phyloP scores from a whole-genome alignment of 2,797 vertebrate genomes.

The Pangasius krempfi region DNA sequence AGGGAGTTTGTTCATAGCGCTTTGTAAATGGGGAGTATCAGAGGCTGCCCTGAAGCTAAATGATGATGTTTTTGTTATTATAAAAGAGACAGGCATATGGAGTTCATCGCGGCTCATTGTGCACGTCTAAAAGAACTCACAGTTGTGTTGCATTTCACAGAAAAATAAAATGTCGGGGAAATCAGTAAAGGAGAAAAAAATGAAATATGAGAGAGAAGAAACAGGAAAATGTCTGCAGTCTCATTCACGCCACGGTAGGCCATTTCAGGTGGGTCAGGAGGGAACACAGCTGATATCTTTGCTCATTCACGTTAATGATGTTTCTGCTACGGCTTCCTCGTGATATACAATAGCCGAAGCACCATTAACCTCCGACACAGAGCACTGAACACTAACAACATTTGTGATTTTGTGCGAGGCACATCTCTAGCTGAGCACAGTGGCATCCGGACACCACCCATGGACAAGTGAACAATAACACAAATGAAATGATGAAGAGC shows the following conservation, averaged over 20 bases:
- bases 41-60: conserved; percentile 68
- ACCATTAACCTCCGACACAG: conserved; percentile 64
- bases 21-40: conserved; percentile 68
- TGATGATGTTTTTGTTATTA: conserved; percentile 60
- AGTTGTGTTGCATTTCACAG: conserved; percentile 10
- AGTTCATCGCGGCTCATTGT: conserved; percentile 58
- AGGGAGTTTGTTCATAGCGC: conserved; percentile 69
- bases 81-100: conserved; percentile 53
- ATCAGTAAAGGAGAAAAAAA: conserved; percentile 9
- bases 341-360: conserved; percentile 47
- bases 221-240: conserved; percentile 19
- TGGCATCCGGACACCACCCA: conserved; percentile 54
- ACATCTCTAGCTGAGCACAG: conserved; percentile 46
- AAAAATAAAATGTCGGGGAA: not conserved
- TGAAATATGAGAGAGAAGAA: conserved; percentile 1
- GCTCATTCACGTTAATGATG: conserved; percentile 32
- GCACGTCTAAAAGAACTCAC: conserved; percentile 46
- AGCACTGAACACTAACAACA: conserved; percentile 61
- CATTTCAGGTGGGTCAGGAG: conserved; percentile 48
- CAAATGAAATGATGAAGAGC: conserved; percentile 59
- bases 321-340: conserved; percentile 42
- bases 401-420: conserved; percentile 57
- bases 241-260: conserved; percentile 33
- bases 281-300: conserved; percentile 27
- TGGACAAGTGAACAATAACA: conserved; percentile 57